Evolutionary conservation across 1,140 invertebrate species (phyloP), one percentile per base, ranked within the genome.

Genomic region (Nephila pilipes): DNA sequence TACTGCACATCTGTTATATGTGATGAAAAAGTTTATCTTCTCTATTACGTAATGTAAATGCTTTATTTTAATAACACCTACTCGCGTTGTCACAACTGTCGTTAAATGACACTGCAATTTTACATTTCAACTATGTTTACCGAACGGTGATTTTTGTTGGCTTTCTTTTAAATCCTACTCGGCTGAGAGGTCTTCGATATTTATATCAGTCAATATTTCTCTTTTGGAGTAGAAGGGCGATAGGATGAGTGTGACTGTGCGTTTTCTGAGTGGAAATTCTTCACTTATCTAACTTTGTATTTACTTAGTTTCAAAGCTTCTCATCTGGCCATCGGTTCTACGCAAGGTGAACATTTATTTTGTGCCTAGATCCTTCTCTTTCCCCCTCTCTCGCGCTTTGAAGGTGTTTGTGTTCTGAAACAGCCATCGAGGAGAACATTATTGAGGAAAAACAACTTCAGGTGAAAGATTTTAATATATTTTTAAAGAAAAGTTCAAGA

Each of bases 131-230:
- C 29, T 32, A 75, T 29, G 29, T 75, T 75, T 36, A 29, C n/a
- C 32, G 8, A 32, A 75, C 29, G 29, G 69, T 20, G 69, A 32
- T 25, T 32, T 75, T 36, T 75, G 69, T 75, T 75, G 18, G 20
- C 16, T 18, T 60, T 36, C 29, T 75, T 18, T 36, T 12, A n/a
- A 29, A 65, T 65, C 25, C 10, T 25, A 65, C 8, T 2, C 22
- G 25, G 22, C 8, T 65, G n/a, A 10, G 10, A 20, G 63, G 10
- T 75, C 69, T 36, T 29, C 25, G 32, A 36, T 75, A 3, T 20
- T 75, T 75, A 75, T 75, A 29, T 75, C 18, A 18, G 69, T 75
- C 69, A 75, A 75, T 75, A 75, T 75, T 75, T 60, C 20, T 22
- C 58, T 60, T 22, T 14, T 36, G 29, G 32, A 75, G 69, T 75